These are phyloP conservation scores for Poecilia wingei DNA, from an alignment of 2,797 vertebrate species.

Conservation along the genomic window DNA sequence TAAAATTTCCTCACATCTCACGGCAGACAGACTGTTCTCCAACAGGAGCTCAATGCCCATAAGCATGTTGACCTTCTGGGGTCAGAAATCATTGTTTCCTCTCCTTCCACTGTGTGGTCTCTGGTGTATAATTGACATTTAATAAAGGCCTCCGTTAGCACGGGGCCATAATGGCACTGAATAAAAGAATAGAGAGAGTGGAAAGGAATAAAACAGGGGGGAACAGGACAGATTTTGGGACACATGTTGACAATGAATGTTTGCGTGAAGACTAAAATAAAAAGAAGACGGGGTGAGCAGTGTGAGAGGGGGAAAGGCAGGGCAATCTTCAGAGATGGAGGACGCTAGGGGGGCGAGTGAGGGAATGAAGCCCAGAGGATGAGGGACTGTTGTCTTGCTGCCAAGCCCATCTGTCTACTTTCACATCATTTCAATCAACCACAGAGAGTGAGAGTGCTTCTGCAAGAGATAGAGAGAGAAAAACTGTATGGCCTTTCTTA, in stretches of 20 bases:
- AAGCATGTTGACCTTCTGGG: conserved; percentile 78
- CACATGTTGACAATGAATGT: conserved; percentile 22
- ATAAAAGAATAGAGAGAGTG: conserved; percentile 59
- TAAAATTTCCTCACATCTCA: conserved; percentile 19
- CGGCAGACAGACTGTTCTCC: conserved; percentile 59
- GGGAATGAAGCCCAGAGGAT: conserved; percentile 43
- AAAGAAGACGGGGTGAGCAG: conserved; percentile 6
- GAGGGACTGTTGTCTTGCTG: conserved; percentile 79
- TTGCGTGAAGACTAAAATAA: conserved; percentile 19
- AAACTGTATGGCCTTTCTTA: conserved; percentile 30
- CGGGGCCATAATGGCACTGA: conserved; percentile 67
- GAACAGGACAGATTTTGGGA: conserved; percentile 27
- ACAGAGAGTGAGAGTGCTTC: conserved; percentile 27
- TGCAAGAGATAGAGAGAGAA: conserved; percentile 34
- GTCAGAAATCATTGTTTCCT: conserved; percentile 82
- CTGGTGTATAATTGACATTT: conserved; percentile 86
- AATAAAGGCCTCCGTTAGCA: conserved; percentile 80
- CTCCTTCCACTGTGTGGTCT: conserved; percentile 78
- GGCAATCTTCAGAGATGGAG: conserved; percentile 13
- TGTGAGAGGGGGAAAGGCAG: conserved; percentile 16
- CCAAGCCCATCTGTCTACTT: conserved; percentile 83
- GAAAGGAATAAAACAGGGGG: conserved; percentile 28
- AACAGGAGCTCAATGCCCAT: conserved; percentile 66
- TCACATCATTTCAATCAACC: conserved; percentile 76
- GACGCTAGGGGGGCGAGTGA: conserved; percentile 17